Evolutionary conservation across 2,113 vertebrate genomes (phyloP).

Genomic region (Leptodactylus fuscus): DNA sequence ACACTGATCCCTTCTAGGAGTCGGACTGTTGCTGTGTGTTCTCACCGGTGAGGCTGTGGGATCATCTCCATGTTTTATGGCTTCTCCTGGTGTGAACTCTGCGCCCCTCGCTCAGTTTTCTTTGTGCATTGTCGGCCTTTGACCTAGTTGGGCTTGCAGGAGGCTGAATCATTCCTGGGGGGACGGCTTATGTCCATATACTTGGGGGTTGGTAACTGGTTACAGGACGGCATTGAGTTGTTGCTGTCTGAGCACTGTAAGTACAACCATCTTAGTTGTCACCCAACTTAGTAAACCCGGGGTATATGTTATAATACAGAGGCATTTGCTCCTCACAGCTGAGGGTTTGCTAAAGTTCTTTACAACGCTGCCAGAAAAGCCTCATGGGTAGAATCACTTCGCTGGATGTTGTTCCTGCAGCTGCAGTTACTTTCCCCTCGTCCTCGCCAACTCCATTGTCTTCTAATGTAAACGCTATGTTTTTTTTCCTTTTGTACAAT

Average conservation of each 20-base stretch:
- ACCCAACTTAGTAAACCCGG: no score
- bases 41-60: no score
- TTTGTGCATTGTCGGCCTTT: neutral
- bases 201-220: no score
- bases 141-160: neutral
- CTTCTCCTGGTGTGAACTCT: neutral
- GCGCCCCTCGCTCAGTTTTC: neutral
- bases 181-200: no score
- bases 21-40: no score
- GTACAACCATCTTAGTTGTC: no score
- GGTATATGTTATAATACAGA: no score
- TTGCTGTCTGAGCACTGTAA: no score
- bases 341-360: neutral
- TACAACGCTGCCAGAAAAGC: no score
- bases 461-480: neutral
- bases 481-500: conserved; percentile 59
- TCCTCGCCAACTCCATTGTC: conserved; percentile 1
- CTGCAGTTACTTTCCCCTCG: conserved; percentile 3
- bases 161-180: neutral
- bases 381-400: neutral
- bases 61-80: neutral
- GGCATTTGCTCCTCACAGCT: neutral
- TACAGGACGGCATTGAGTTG: no score
- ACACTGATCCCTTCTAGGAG: no score
- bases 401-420: neutral